A percentile compares a stretch with the other conserved stretches of the same genome.
phyloP scores from a whole-genome alignment of 2,888 invertebrate species.

The Pantelozetes paolii region DNA sequence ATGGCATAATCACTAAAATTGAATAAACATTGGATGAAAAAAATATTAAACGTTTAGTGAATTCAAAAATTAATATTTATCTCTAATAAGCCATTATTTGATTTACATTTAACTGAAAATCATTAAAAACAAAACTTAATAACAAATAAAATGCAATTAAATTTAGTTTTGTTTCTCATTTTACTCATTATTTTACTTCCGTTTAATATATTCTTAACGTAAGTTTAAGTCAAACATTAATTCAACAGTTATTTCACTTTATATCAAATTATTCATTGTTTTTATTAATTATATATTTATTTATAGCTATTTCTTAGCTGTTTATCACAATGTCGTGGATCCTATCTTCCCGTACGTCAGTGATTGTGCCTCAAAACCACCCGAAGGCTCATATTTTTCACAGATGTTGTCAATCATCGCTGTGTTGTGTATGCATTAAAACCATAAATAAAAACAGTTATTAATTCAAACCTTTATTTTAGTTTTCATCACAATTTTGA shows the following conservation, averaged over 20 bases:
- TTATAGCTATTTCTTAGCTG: neutral
- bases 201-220: conserved; percentile 2
- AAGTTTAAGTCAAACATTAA: neutral
- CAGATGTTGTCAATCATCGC: neutral
- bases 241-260: conserved; percentile 17
- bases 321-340: neutral
- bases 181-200: neutral
- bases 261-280: neutral
- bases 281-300: neutral
- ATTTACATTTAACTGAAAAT: too few species aligned
- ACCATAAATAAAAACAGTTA: neutral
- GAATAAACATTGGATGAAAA: too few species aligned
- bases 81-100: too few species aligned
- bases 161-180: conserved; percentile 23
- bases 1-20: too few species aligned
- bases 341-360: neutral
- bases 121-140: too few species aligned
- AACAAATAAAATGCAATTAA: conserved; percentile 62
- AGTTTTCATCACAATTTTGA: neutral
- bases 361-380: neutral
- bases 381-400: neutral
- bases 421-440: neutral
- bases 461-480: neutral
- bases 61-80: too few species aligned
- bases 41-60: too few species aligned